These are phyloP conservation scores for Zaprionus vittiger DNA, from an alignment of 1,140 invertebrate species.

Conservation along the genomic window DNA sequence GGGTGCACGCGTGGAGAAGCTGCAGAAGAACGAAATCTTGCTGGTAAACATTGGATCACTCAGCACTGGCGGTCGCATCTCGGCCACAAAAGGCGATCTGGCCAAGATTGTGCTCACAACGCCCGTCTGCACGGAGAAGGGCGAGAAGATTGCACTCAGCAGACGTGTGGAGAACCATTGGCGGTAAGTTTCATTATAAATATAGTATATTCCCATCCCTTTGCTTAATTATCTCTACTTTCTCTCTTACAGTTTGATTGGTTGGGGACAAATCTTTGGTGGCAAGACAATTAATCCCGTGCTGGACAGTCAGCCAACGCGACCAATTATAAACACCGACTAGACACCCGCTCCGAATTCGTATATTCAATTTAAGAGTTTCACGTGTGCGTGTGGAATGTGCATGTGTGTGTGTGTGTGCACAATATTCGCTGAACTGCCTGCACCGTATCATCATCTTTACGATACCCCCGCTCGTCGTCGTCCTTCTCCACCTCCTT, in stretches of 20 bases:
- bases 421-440: slow-evolving; percentile 40
- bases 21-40: slow-evolving; percentile 94
- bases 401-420: slow-evolving; percentile 30
- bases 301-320: slow-evolving; percentile 64
- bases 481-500: slow-evolving; percentile 44
- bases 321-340: slow-evolving; percentile 11
- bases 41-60: slow-evolving; percentile 99
- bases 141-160: slow-evolving; percentile 99
- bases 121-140: slow-evolving; percentile 99
- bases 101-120: slow-evolving; percentile 98
- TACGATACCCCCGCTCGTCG: slow-evolving; percentile 12
- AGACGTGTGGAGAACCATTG: slow-evolving; percentile 99
- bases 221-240: neutral
- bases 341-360: slow-evolving; percentile 44
- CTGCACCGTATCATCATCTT: slow-evolving; percentile 39
- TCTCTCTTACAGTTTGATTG: slow-evolving; percentile 90
- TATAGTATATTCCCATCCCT: neutral
- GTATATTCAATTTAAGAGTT: slow-evolving; percentile 42
- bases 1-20: slow-evolving; percentile 97
- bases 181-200: slow-evolving; percentile 88
- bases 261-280: slow-evolving; percentile 98
- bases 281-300: slow-evolving; percentile 87
- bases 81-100: slow-evolving; percentile 98
- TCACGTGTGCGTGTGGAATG: slow-evolving; percentile 33
- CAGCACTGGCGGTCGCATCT: slow-evolving; percentile 98